A percentile compares a stretch with the other conserved stretches of the same genome.
These are phyloP conservation scores for Thymelicus acteon DNA, from an alignment of 2,888 invertebrate genomes.

Conservation along the genomic window DNA sequence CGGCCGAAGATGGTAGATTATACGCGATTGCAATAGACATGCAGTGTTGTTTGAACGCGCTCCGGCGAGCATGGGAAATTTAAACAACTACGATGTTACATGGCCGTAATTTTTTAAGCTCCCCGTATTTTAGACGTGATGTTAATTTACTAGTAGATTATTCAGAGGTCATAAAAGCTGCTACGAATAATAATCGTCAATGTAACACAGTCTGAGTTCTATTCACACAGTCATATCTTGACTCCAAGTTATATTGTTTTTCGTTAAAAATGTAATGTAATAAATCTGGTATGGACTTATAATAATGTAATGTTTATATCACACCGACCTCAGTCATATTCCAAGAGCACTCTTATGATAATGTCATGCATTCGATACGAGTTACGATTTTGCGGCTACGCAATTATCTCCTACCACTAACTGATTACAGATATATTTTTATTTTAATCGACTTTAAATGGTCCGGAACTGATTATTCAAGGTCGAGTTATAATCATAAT, in stretches of 20 bases:
- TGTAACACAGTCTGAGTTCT: background rate
- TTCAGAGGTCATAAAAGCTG: background rate
- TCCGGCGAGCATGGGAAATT: constrained; percentile 58
- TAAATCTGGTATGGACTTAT: too few relatives aligned
- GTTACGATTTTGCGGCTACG: constrained; percentile 27
- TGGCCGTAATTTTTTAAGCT: constrained; percentile 60
- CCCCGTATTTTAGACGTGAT: constrained; percentile 29
- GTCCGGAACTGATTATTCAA: constrained; percentile 72
- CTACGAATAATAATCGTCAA: background rate
- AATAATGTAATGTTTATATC: too few relatives aligned
- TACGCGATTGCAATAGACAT: constrained; percentile 41
- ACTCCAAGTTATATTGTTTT: background rate
- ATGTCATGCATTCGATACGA: constrained; percentile 17
- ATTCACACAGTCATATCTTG: background rate
- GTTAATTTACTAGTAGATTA: background rate
- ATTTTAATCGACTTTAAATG: constrained; percentile 74
- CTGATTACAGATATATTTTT: constrained; percentile 58
- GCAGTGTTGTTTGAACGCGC: constrained; percentile 33
- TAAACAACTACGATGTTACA: constrained; percentile 59
- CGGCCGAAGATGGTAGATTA: constrained; percentile 40
- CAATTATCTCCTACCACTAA: constrained; percentile 25
- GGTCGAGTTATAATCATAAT: constrained; percentile 70
- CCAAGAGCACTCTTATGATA: background rate
- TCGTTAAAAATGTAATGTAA: too few relatives aligned
- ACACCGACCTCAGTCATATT: background rate